Percentiles rank a stretch among this genome's conserved stretches.
Conservation (phyloP, 2,888 invertebrate genomes). For the Xestia rhomboidea region DNA sequence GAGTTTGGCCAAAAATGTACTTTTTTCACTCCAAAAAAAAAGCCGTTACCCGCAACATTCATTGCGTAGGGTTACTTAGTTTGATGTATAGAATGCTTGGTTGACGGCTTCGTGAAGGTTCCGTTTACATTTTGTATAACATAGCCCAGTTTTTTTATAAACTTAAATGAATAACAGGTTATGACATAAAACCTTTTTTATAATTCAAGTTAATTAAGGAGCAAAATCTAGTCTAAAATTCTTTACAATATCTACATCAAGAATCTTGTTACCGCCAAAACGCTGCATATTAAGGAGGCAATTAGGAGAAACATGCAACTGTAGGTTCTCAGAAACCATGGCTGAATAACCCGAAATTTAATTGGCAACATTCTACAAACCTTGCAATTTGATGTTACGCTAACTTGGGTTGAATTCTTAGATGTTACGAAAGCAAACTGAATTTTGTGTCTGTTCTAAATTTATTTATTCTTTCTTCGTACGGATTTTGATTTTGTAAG, state of each 20-base stretch:
- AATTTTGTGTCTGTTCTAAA: not conserved
- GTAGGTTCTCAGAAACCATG: slow-evolving; percentile 31
- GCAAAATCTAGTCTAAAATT: slow-evolving; percentile 3
- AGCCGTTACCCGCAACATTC: too few relatives aligned
- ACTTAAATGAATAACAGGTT: not conserved
- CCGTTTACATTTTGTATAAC: not conserved
- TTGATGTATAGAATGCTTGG: too few relatives aligned
- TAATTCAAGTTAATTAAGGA: not conserved
- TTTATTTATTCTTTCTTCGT: not conserved
- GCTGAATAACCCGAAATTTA: slow-evolving; percentile 44
- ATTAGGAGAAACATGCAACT: slow-evolving; percentile 38
- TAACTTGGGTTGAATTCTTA: slow-evolving; percentile 26
- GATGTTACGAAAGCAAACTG: slow-evolving; percentile 11
- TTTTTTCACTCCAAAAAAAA: too few relatives aligned
- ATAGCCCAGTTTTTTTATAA: not conserved
- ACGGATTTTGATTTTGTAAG: not conserved
- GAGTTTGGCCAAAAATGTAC: too few relatives aligned
- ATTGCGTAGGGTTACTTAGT: too few relatives aligned
- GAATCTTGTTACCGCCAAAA: slow-evolving; percentile 8
- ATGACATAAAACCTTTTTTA: not conserved
- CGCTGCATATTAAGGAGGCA: slow-evolving; percentile 21
- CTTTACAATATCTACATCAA: slow-evolving; percentile 8
- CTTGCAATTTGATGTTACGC: slow-evolving; percentile 27
- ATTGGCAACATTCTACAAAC: slow-evolving; percentile 41
- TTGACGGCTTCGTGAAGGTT: too few relatives aligned